phyloP scores from a whole-genome alignment of 2,113 vertebrate species.

The Urocolius indicus region DNA sequence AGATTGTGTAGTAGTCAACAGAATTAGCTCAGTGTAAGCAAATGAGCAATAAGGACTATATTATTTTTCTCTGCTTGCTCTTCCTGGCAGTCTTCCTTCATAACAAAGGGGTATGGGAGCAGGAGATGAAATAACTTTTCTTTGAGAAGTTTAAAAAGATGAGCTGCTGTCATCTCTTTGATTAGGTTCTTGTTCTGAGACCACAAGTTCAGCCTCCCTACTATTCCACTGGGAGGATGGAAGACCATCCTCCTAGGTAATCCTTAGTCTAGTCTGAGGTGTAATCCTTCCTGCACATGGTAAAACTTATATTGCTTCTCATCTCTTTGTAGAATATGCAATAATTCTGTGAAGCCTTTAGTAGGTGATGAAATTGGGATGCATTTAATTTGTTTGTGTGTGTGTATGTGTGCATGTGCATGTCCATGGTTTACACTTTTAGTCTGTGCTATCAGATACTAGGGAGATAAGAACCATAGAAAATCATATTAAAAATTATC shows the following conservation, averaged over 20 bases:
- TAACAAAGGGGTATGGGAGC: not conserved
- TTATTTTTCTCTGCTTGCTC: not conserved
- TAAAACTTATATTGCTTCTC: not conserved
- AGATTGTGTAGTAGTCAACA: not conserved
- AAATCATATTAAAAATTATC: slow-evolving; percentile 32
- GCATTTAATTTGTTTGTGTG: not conserved
- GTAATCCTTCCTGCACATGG: not conserved
- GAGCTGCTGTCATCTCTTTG: not conserved
- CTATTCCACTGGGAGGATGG: not conserved
- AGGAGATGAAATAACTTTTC: not conserved
- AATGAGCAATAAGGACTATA: not conserved
- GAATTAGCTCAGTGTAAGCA: not conserved
- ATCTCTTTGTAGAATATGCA: not conserved
- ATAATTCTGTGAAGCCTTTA: not conserved
- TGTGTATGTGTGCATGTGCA: accelerated
- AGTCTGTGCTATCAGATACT: not conserved
- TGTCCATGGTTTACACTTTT: not conserved
- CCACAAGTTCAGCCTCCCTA: not conserved
- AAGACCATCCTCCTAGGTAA: not conserved
- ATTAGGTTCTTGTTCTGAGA: not conserved
- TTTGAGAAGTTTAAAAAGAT: not conserved
- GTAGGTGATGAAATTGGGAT: not conserved
- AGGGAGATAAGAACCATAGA: not conserved
- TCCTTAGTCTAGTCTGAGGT: not conserved
- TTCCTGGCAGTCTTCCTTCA: not conserved